These are phyloP conservation scores for Chondrosia reniformis DNA, from an alignment of 37 sponge, comb jelly and placozoan species.

Conservation along the genomic window DNA sequence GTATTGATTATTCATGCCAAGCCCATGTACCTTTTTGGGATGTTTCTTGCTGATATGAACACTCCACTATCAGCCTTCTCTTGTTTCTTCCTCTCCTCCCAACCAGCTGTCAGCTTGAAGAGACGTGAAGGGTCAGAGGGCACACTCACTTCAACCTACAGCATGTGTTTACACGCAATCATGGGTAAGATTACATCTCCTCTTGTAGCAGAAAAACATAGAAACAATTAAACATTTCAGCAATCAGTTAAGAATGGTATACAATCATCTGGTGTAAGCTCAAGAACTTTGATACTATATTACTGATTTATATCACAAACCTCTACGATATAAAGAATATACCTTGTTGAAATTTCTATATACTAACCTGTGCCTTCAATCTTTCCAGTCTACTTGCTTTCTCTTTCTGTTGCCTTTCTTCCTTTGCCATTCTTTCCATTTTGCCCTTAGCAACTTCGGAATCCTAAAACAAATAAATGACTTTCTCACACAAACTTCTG, in stretches of 20 bases:
- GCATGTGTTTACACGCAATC: not conserved
- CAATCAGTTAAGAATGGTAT: no score
- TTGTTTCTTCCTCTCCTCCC: constrained; percentile 66
- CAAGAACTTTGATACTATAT: no score
- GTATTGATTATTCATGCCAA: no score
- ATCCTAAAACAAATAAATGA: constrained; percentile 27
- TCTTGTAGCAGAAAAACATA: no score
- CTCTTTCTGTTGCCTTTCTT: constrained; percentile 30
- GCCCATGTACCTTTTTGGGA: constrained; percentile 49
- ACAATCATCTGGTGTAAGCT: no score
- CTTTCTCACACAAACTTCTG: not conserved
- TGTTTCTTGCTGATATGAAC: constrained; percentile 2
- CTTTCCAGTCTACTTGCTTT: constrained; percentile 38
- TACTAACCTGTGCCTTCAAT: constrained; percentile 48
- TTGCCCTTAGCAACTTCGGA: constrained; percentile 25
- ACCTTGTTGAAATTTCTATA: no score
- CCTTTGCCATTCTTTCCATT: constrained; percentile 14
- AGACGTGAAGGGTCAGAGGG: constrained; percentile 64
- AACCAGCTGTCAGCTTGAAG: constrained; percentile 53
- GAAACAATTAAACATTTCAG: no score
- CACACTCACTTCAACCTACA: constrained; percentile 61
- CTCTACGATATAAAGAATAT: no score
- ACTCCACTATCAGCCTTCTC: not conserved
- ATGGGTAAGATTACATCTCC: no score
- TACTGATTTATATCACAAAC: no score